Evolutionary conservation across 2,113 vertebrate genomes (phyloP), one percentile per base, ranked within the genome.

Genomic region (Gobius niger): DNA sequence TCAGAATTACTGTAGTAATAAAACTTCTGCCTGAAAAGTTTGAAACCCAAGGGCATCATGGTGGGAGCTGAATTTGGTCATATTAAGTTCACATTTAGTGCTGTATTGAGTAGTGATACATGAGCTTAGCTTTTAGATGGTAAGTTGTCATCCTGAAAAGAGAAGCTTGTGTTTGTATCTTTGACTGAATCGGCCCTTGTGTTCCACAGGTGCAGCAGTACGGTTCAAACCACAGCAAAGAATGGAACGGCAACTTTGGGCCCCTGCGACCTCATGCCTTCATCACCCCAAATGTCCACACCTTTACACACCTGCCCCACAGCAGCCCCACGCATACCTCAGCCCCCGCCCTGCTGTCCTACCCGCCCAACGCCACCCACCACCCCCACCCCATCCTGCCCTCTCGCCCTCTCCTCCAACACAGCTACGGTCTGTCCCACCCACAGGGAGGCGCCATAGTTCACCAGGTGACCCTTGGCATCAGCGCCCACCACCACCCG

Each of bases 211-310:
- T 98, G 82, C 96, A 95, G 85, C 95, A 92, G 77, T 97, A 95
- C 70, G 87, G 83, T 73, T 94, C 95, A 68, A 95, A 91, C 81
- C 95, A 80, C 88, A 65, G 68, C 85, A 96, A 94, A 85, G 96
- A 98, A 71, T 97, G 97, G 96, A 98, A 96, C 73, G 94, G 96
- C 73, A 99, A 97, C 92, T 98, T 93, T 0, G 91, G 91, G 50
- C 95, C 90, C 0, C 91, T 96, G 78, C 93, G 96, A 50, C 96
- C 96, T 51, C 96, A 96, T 79, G 93, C 95, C 63, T 98, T 92
- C 88, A 93, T 98, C 81, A 92, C 95, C 6, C 92, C 94, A 44
- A 91, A 92, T 12, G 87, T 96, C 6, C 90, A 94, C 41, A 91
- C 93, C 18, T 98, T 98, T 89, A 92, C 95, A 15, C 92, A 88